Conservation (phyloP, 2,113 vertebrate genomes). For the Tympanuchus pallidicinctus region DNA sequence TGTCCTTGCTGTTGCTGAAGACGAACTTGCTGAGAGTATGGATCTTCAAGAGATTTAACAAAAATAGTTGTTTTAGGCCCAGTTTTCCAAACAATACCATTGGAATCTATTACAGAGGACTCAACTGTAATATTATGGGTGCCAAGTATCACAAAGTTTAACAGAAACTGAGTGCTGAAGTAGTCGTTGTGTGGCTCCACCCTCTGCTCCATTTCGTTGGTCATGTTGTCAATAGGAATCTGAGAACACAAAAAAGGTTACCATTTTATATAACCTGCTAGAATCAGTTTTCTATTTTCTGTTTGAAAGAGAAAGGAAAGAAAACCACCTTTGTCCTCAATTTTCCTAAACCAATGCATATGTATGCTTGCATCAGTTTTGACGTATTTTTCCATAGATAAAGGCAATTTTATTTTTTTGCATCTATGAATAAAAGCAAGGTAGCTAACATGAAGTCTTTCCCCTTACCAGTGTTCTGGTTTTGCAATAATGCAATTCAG, state of each 20-base stretch:
- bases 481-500: neutral
- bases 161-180: conserved; percentile 97
- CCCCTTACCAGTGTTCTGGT: neutral
- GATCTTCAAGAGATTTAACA: conserved; percentile 94
- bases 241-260: conserved; percentile 64
- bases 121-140: conserved; percentile 94
- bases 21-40: conserved; percentile 92
- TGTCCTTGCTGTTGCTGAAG: conserved; percentile 87
- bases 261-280: neutral
- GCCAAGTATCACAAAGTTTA: conserved; percentile 92
- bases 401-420: neutral
- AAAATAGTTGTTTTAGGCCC: conserved; percentile 92
- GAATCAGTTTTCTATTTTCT: neutral
- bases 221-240: conserved; percentile 89
- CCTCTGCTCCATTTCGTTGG: conserved; percentile 94
- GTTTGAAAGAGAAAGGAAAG: neutral
- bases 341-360: neutral
- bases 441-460: neutral
- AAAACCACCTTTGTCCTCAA: neutral
- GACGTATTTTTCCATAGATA: neutral
- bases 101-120: conserved; percentile 93
- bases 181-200: conserved; percentile 98
- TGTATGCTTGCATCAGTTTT: neutral
- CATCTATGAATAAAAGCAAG: neutral
- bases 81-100: conserved; percentile 93